Conservation (phyloP, 2,888 invertebrate species). For the Diaperis boleti region DNA sequence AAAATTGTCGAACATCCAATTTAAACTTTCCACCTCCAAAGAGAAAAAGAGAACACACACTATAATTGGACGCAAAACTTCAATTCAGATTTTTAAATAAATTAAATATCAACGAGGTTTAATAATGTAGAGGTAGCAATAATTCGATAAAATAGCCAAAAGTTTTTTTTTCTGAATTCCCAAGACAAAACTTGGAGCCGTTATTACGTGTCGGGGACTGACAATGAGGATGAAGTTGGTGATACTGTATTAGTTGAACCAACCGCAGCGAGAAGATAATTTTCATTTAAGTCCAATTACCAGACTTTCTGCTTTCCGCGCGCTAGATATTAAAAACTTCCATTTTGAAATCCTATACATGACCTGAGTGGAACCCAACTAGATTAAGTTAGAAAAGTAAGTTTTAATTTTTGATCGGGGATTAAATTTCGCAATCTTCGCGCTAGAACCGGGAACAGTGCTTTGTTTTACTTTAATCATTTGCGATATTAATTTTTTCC, state of each 20-base stretch:
- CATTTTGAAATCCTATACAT: constrained; percentile 22
- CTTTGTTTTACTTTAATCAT: neutral
- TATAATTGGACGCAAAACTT: constrained; percentile 12
- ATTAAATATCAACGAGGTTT: too few species aligned
- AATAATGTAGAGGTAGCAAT: neutral
- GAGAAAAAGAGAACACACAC: neutral
- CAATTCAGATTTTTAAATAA: constrained; percentile 21
- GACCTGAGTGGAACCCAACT: constrained; percentile 10
- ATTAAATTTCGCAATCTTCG: neutral
- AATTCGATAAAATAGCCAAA: constrained; percentile 6
- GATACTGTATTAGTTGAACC: constrained; percentile 21
- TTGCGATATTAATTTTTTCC: neutral
- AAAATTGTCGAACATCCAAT: neutral
- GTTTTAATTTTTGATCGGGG: neutral
- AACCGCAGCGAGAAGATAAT: constrained; percentile 19
- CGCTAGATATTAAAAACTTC: constrained; percentile 26
- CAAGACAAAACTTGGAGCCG: constrained; percentile 18
- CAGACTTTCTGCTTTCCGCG: constrained; percentile 9
- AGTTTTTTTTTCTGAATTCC: constrained; percentile 18
- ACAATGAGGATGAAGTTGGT: constrained; percentile 26
- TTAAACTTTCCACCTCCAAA: neutral
- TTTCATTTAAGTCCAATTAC: constrained; percentile 30
- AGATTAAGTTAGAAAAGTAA: constrained; percentile 9
- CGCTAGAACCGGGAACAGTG: neutral
- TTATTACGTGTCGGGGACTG: constrained; percentile 19